Base-by-base conservation (phyloP, 2,797 vertebrate species). In the Etheostoma nigrum region DNA sequence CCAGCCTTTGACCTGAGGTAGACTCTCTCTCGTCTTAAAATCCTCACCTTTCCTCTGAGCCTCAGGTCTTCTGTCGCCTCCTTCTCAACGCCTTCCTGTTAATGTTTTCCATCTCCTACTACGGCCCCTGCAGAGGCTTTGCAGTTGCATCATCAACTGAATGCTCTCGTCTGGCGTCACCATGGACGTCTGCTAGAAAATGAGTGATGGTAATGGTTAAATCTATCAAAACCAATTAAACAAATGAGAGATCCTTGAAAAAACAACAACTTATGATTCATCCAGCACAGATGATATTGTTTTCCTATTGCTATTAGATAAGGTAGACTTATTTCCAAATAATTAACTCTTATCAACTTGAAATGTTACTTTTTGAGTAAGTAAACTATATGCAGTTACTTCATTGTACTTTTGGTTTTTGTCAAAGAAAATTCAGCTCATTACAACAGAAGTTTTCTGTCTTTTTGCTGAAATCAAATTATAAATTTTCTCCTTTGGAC, bases 1-100 rank as follows among this genome's bases (percentile, higher is more conserved):
- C 82, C 82, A 89, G 47, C 69, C 68, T 61, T n/a, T 86, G 70
- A 84, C 81, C 78, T 53, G 14, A 57, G 1, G 30, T 60, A 59
- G 70, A 78, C 64, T 64, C 67, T 21, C 47, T 57, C 57, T 21
- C 48, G 45, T 8, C 16, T 67, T 65, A 19, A 63, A 77, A 42
- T 16, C 44, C 52, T 83, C 68, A 68, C 67, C 80, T 78, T 78
- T 69, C 60, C 52, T 67, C 54, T 25, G 47, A 9, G 16, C 57
- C 36, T 79, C 25, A 16, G 12, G 55, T 72, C n/a, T 62, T 27
- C 13, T 44, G 52, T 33, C 21, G 8, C 23, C 53, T 67, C 47
- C 61, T 63, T 79, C 42, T 74, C 45, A 45, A 30, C 75, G 49
- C 75, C 73, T 83, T 71, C 59, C 49, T 78, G 67, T 79, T 71